A percentile compares a stretch with the other conserved stretches of the same genome.
These are phyloP conservation scores for Psix sp. DNA, from an alignment of 1,140 invertebrate species.

Conservation along the genomic window DNA sequence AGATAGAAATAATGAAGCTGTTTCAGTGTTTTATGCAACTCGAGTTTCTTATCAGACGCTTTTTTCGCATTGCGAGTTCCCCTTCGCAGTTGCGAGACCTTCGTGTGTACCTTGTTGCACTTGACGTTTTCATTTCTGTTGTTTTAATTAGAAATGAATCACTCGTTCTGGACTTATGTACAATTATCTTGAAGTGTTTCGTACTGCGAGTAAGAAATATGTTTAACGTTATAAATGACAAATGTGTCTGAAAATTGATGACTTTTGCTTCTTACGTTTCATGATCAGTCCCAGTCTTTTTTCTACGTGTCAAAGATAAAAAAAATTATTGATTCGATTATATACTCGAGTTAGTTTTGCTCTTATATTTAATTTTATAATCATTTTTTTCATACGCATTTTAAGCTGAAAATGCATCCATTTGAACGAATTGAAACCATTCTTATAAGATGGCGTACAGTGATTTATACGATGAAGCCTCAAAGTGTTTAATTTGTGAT, in stretches of 20 bases:
- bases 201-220: constrained; percentile 18
- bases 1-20: constrained; percentile 75
- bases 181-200: constrained; percentile 22
- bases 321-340: too few relatives aligned
- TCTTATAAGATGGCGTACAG: too few relatives aligned
- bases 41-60: constrained; percentile 67
- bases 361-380: too few relatives aligned
- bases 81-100: constrained; percentile 65
- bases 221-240: constrained; percentile 29
- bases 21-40: constrained; percentile 72
- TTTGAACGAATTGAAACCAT: too few relatives aligned
- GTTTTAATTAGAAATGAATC: constrained; percentile 51
- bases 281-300: too few relatives aligned
- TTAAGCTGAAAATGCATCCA: too few relatives aligned
- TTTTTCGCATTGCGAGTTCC: constrained; percentile 47
- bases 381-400: too few relatives aligned
- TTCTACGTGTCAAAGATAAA: too few relatives aligned
- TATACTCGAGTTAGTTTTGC: too few relatives aligned
- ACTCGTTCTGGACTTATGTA: constrained; percentile 26
- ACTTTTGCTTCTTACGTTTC: constrained; percentile 8
- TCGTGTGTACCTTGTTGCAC: constrained; percentile 61
- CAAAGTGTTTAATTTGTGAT: constrained; percentile 37
- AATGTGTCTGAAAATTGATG: constrained; percentile 30
- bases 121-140: constrained; percentile 28
- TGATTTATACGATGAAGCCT: too few relatives aligned